Evolutionary conservation across 2,113 vertebrate species (phyloP).

Genomic region (Sterna hirundo): DNA sequence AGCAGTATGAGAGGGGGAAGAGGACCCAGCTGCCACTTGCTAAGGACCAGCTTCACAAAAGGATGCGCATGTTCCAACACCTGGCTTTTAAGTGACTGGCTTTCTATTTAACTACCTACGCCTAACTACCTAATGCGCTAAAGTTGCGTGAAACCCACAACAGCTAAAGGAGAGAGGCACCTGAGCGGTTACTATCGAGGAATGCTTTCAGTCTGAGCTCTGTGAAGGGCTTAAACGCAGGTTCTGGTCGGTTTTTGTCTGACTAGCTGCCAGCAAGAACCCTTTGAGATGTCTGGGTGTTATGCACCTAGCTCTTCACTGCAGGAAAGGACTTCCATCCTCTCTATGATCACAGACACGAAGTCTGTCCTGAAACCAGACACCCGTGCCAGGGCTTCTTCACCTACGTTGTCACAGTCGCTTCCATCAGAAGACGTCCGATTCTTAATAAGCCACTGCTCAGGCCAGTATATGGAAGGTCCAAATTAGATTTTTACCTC

Average conservation of each 20-base stretch:
- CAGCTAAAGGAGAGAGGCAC: background rate
- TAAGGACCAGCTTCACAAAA: background rate
- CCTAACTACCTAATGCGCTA: background rate
- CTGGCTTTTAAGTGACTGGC: background rate
- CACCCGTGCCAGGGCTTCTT: background rate
- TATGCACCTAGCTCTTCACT: background rate
- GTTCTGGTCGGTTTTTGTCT: background rate
- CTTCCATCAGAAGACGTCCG: background rate
- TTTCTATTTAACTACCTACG: background rate
- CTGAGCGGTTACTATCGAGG: background rate
- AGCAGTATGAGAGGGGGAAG: background rate
- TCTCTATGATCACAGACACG: background rate
- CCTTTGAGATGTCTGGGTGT: background rate
- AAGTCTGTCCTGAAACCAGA: background rate
- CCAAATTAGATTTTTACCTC: background rate
- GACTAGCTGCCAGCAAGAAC: background rate
- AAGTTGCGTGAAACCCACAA: background rate
- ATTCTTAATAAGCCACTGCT: background rate
- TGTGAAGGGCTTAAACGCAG: background rate
- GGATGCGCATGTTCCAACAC: background rate
- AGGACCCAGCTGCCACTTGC: background rate
- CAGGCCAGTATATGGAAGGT: background rate
- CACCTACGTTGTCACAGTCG: fast-evolving
- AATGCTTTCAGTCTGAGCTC: background rate
- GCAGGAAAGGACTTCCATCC: background rate